Base-by-base conservation (phyloP, 2,888 invertebrate genomes). In the Tenthredo scrophulariae region DNA sequence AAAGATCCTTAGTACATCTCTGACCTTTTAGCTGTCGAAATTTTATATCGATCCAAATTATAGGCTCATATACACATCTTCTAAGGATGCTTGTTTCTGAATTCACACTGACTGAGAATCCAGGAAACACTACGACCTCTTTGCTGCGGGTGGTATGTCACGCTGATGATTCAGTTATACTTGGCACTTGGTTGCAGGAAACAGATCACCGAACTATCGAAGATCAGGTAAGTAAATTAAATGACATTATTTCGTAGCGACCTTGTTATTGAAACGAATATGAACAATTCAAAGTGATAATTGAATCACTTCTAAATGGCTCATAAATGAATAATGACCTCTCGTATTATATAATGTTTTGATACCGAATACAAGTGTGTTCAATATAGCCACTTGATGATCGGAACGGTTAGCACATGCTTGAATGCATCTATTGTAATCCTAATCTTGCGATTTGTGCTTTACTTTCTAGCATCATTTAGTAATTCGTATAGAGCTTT, bases 181-280 rank as follows among this genome's bases (percentile, higher is more conserved):
- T 99, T 54, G 98, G 98, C 15, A 98, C 98, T 80, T 98, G 98
- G 98, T 95, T 99, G 65, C 98, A 98, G 92, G 98, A 99, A 92
- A 98, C 98, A 0, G 99, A 99, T 93, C 99, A 99, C 93, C 97
- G 98, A 86, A 97, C 97, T 75, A 98, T 99, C 88, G 99, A 99
- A 94, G 99, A 99, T 94, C 99, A 99, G 96, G 99, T 99, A 94
- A 89, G 91, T 91, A 58, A 50, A 40, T 75, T n/a, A 13, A n/a
- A 65, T 7, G 1, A 7, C 22, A 62, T 80, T 40, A 22, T 6
- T 58, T 40, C 13, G 18, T 58, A 15, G 40, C n/a, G 22, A 22
- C 10, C 10, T 22, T 58, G 2, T 22, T 40, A 33, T 37, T 58
- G 13, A 50, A 75, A 26, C 2, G n/a, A 75, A 54, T 50, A 9